phyloP scores from a whole-genome alignment of 2,888 invertebrate genomes.

The Dasysyrphus albostriatus region DNA sequence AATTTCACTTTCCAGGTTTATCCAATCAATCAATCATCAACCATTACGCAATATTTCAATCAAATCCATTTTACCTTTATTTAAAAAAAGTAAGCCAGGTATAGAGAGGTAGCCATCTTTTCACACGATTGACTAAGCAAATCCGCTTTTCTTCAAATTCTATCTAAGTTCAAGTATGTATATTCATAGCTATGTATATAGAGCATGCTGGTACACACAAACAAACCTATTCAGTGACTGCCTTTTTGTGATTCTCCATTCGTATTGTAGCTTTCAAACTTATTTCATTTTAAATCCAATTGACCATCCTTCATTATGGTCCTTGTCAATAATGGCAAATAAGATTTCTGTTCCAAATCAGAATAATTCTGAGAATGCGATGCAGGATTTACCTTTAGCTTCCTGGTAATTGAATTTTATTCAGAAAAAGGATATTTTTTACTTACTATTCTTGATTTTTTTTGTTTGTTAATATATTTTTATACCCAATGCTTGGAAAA shows the following conservation, averaged over 20 bases:
- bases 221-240: background rate
- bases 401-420: constrained; percentile 65
- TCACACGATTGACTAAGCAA: constrained; percentile 32
- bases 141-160: constrained; percentile 8
- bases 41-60: constrained; percentile 45
- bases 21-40: constrained; percentile 46
- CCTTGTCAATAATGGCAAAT: constrained; percentile 57
- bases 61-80: constrained; percentile 24
- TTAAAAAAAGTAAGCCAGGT: constrained; percentile 16
- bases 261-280: constrained; percentile 6
- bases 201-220: background rate
- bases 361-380: constrained; percentile 36
- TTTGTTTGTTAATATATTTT: constrained; percentile 1
- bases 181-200: background rate
- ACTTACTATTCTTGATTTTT: constrained; percentile 7
- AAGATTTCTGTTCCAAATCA: constrained; percentile 63
- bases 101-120: constrained; percentile 14
- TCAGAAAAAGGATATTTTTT: constrained; percentile 21
- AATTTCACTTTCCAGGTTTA: constrained; percentile 25
- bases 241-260: constrained; percentile 2
- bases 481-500: constrained; percentile 18
- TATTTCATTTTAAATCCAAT: constrained; percentile 62
- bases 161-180: background rate
- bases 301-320: constrained; percentile 68
- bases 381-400: constrained; percentile 65